Percentiles rank a stretch among this genome's conserved stretches.
Conservation (phyloP, 2,113 vertebrate genomes). For the Aptenodytes forsteri region DNA sequence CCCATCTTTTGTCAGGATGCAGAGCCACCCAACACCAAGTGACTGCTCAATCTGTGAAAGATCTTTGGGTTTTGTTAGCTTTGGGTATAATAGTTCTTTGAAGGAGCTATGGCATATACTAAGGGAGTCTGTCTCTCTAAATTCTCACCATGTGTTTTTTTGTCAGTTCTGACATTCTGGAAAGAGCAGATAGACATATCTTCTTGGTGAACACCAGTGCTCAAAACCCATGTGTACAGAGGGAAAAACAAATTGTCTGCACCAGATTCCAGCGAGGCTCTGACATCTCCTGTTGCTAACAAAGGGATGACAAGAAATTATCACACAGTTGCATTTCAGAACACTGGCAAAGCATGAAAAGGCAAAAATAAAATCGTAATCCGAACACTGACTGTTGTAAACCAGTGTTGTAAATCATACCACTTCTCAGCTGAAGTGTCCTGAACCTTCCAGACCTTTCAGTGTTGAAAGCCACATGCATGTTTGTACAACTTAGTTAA, state of each 20-base stretch:
- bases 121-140: background rate
- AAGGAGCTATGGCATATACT: background rate
- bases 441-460: background rate
- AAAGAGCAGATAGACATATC: background rate
- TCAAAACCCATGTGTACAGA: background rate
- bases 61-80: background rate
- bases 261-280: background rate
- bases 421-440: background rate
- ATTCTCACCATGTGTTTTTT: background rate
- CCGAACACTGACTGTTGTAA: background rate
- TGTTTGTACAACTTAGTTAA: background rate
- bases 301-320: background rate
- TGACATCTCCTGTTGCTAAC: background rate
- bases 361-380: background rate
- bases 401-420: background rate
- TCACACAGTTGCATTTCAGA: background rate
- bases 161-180: background rate
- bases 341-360: background rate
- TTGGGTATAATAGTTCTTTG: background rate
- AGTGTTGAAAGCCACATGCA: background rate
- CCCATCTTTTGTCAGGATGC: background rate
- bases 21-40: background rate
- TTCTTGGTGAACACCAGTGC: background rate
- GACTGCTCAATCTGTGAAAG: background rate
- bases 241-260: background rate